phyloP scores from a whole-genome alignment of 2,113 vertebrate species.

The Plecturocebus donacophilus region DNA sequence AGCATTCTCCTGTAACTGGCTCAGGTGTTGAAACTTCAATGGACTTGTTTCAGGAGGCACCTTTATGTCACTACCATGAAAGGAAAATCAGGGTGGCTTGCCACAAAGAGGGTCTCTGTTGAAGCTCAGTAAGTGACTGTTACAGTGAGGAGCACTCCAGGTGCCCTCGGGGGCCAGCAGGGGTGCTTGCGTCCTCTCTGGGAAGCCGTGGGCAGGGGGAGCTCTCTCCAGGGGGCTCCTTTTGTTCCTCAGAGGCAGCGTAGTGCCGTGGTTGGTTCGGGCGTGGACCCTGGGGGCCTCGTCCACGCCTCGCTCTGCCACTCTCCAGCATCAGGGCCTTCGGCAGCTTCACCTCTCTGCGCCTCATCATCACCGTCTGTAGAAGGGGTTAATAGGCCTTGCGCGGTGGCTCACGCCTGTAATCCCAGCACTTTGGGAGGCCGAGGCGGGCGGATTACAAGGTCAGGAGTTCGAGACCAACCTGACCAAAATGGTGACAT shows the following conservation, averaged over 20 bases:
- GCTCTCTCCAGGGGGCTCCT: fast-evolving
- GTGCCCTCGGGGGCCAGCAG: neutral
- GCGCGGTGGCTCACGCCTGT: too few relatives aligned
- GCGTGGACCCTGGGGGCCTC: neutral
- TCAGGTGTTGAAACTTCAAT: neutral
- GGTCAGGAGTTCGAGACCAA: too few relatives aligned
- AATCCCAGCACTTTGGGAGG: too few relatives aligned
- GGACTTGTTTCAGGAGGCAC: neutral
- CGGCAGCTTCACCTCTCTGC: neutral
- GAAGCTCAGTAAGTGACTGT: neutral
- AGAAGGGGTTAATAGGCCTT: neutral
- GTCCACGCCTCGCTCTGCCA: neutral
- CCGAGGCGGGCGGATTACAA: too few relatives aligned
- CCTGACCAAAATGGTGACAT: too few relatives aligned
- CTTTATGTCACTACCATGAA: neutral
- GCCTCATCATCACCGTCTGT: slow-evolving; percentile 24
- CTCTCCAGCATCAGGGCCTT: neutral
- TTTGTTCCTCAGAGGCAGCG: neutral
- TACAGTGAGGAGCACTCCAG: neutral
- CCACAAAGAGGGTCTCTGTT: neutral
- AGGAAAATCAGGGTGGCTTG: neutral
- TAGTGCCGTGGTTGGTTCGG: neutral
- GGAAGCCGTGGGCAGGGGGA: neutral
- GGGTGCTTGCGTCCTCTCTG: fast-evolving
- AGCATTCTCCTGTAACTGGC: neutral